These are phyloP conservation scores for Imbricaverruca yamaguchii DNA, from an alignment of 2,888 invertebrate genomes.

Conservation along the genomic window DNA sequence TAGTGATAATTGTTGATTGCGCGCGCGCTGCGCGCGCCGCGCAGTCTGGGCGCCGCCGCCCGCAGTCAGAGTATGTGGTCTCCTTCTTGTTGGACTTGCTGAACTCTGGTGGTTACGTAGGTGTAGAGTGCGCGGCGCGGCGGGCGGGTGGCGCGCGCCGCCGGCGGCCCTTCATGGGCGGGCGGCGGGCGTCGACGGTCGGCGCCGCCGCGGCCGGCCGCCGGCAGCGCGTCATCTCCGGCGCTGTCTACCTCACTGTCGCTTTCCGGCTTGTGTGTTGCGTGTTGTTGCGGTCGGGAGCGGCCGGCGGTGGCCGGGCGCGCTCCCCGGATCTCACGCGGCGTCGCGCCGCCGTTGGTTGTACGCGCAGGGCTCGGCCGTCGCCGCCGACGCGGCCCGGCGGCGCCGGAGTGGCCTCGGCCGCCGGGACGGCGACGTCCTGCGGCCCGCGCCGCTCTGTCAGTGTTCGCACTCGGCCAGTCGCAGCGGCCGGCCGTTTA, in stretches of 20 bases:
- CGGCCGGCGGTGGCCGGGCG: neutral
- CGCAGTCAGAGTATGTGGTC: slow-evolving; percentile 16
- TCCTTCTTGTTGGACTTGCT: slow-evolving; percentile 1
- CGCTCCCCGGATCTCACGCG: neutral
- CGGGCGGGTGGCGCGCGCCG: neutral
- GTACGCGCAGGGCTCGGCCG: no score
- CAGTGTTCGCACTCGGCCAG: no score
- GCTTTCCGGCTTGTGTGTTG: neutral
- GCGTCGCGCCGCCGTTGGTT: neutral
- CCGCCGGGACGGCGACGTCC: no score
- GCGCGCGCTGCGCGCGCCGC: neutral
- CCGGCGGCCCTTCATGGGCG: neutral
- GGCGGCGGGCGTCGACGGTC: neutral
- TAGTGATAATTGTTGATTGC: slow-evolving; percentile 13
- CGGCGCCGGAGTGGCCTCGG: no score
- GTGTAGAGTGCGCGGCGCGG: neutral
- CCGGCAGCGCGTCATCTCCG: neutral
- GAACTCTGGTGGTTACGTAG: neutral
- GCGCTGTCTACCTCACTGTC: slow-evolving; percentile 1
- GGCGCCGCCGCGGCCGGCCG: neutral
- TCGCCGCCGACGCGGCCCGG: no score
- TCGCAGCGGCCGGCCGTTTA: neutral
- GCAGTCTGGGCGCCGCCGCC: neutral
- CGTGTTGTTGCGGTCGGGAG: no score
- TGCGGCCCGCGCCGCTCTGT: no score